Evolutionary conservation across 2,113 vertebrate genomes (phyloP), one percentile per base, ranked within the genome.

Genomic region (Eleginops maclovinus): DNA sequence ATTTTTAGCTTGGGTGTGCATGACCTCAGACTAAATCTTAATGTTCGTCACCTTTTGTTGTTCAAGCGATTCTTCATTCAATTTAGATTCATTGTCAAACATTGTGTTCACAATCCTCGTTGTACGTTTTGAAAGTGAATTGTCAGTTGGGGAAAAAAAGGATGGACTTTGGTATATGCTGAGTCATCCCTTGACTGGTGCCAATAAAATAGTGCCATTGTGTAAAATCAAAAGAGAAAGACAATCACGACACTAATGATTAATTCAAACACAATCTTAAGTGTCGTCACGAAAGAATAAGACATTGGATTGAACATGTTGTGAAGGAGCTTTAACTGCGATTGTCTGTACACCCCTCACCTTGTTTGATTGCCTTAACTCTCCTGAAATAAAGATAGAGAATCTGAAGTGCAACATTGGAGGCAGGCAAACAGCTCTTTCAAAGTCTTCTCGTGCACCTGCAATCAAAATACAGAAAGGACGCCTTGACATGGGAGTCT

Each of bases 391-490:
- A 36, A 36, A 36, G 31, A 31, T 31, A 31, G 28, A 13, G 16
- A 60, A 40, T n/a, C 44, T 14, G 6, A 62, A 66, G 21, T 13
- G 0, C 55, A 46, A 44, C 54, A 53, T 28, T n/a, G 54, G 63
- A 49, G 24, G 14, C 28, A 7, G 60, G 15, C 43, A 55, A 77
- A 77, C 84, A 56, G 70, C 59, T 75, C 72, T 8, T 22, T 21
- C 2, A 31, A 63, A 22, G 62, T 69, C 59, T 71, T 50, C 41
- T 36, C 19, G 70, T 51, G 87, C 74, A 87, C 77, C 79, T 88
- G 72, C 24, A 79, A 82, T 75, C 61, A 47, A 88, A 75, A 68
- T 28, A 64, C 61, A 85, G 63, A n/a, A 21, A 10, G 78, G 64
- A 55, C 54, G 15, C 40, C 79, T 61, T 51, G 41, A 15, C 50